phyloP scores from a whole-genome alignment of 2,113 vertebrate species.

The Callopanchax toddi region DNA sequence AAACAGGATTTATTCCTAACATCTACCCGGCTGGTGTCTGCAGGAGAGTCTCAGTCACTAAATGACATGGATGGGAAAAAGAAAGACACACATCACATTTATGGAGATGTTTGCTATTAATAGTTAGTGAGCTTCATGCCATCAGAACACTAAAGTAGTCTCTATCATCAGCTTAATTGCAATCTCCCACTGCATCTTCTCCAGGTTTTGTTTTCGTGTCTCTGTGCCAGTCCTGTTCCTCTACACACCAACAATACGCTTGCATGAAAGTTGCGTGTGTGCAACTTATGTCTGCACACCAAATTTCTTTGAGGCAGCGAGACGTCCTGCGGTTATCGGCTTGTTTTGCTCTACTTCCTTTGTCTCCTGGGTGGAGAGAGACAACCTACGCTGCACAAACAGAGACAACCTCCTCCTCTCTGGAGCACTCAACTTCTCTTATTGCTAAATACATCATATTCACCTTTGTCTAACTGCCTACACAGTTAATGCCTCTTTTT shows the following conservation, averaged over 20 bases:
- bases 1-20: too few species aligned
- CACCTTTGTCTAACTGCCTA: conserved; percentile 55
- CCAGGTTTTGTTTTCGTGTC: conserved; percentile 8
- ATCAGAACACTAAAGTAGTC: conserved; percentile 26
- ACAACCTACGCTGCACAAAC: conserved; percentile 38
- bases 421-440: conserved; percentile 49
- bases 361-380: conserved; percentile 40
- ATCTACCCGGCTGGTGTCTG: background rate
- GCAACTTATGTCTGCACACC: conserved; percentile 11
- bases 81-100: conserved; percentile 15
- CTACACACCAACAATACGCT: conserved; percentile 10
- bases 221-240: conserved; percentile 1
- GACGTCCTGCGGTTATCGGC: conserved; percentile 50
- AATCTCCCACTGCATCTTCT: conserved; percentile 36
- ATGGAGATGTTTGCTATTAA: conserved; percentile 46
- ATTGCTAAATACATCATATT: conserved; percentile 57
- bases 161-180: conserved; percentile 40
- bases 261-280: background rate
- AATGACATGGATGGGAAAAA: conserved; percentile 3
- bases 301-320: conserved; percentile 43
- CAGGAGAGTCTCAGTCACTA: background rate
- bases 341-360: conserved; percentile 62
- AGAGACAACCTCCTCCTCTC: conserved; percentile 40
- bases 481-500: conserved; percentile 24
- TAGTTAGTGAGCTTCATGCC: conserved; percentile 50